Base-by-base conservation (phyloP, 2,888 invertebrate genomes). In the Drosophila falleni region DNA sequence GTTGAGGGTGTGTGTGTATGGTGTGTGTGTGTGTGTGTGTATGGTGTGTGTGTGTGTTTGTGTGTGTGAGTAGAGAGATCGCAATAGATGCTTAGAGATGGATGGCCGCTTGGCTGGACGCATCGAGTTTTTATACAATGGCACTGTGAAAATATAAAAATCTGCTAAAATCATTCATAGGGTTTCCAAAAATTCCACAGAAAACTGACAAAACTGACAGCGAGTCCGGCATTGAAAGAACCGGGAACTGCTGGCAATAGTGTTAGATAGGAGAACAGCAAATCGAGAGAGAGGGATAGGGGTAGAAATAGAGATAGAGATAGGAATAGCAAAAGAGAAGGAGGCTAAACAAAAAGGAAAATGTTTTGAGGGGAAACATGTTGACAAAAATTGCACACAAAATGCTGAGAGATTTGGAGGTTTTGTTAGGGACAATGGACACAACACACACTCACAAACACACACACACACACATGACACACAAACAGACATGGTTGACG, bases 301-400 rank as follows among this genome's bases (percentile, higher is more conserved):
- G 15, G 19, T 31, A 46, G 29, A 9, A 33, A 23, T 23, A 56
- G 47, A 47, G 26, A 42, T 26, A 37, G 41, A 33, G 3, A n/a
- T 46, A 23, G 41, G 8, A n/a, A 11, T 15, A 29, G 15, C 16
- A 23, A 10, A 23, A 37, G 41, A 10, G 46, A 33, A 9, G 13
- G 35, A 53, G 51, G 44, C 61, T 16, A 61, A 41, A 39, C 49
- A 66, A 78, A 71, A 71, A 77, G 61, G 64, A 44, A 66, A 71
- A 62, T 61, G 70, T 70, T 65, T 54, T 81, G 78, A 71, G 71
- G 66, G 66, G 60, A 79, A 87, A 60, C 79, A 88, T 85, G 89
- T 87, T 89, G 89, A 89, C 84, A 87, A 85, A 84, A 89, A 85
- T 89, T 87, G 84, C 81, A 87, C 84, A 80, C 74, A 80, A 70